phyloP scores from a whole-genome alignment of 1,140 invertebrate species.

The Phortica variegata region DNA sequence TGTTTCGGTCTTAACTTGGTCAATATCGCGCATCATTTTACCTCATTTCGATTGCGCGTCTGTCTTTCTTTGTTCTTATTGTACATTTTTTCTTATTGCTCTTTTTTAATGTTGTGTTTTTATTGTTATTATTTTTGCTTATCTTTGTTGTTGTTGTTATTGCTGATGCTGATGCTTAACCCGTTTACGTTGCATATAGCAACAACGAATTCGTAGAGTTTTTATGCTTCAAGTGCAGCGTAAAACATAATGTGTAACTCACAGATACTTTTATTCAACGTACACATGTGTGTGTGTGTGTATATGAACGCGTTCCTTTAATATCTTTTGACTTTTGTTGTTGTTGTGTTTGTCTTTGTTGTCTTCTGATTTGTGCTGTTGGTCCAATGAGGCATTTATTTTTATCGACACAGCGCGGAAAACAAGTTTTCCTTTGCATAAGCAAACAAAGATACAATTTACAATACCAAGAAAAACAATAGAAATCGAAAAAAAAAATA shows the following conservation, averaged over 20 bases:
- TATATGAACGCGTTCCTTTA: too few species aligned
- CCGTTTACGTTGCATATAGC: slow-evolving; percentile 43
- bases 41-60: slow-evolving; percentile 3
- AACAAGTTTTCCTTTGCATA: slow-evolving; percentile 40
- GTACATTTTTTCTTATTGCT: slow-evolving; percentile 5
- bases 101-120: slow-evolving; percentile 10
- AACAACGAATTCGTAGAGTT: slow-evolving; percentile 16
- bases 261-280: not conserved
- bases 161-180: slow-evolving; percentile 29
- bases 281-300: slow-evolving; percentile 6
- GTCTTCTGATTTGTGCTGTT: slow-evolving; percentile 37
- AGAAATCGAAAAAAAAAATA: not conserved
- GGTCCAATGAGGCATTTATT: slow-evolving; percentile 38
- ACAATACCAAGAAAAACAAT: slow-evolving; percentile 1
- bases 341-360: slow-evolving; percentile 16
- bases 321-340: too few species aligned
- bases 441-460: slow-evolving; percentile 25
- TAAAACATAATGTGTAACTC: not conserved
- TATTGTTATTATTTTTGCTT: slow-evolving; percentile 21
- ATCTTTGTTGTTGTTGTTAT: slow-evolving; percentile 1
- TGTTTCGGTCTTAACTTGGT: slow-evolving; percentile 7
- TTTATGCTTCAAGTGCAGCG: slow-evolving; percentile 14
- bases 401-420: slow-evolving; percentile 48
- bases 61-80: slow-evolving; percentile 14
- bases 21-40: slow-evolving; percentile 14